These are phyloP conservation scores for Xenentodon cancila DNA, from an alignment of 2,797 vertebrate species.

Conservation along the genomic window DNA sequence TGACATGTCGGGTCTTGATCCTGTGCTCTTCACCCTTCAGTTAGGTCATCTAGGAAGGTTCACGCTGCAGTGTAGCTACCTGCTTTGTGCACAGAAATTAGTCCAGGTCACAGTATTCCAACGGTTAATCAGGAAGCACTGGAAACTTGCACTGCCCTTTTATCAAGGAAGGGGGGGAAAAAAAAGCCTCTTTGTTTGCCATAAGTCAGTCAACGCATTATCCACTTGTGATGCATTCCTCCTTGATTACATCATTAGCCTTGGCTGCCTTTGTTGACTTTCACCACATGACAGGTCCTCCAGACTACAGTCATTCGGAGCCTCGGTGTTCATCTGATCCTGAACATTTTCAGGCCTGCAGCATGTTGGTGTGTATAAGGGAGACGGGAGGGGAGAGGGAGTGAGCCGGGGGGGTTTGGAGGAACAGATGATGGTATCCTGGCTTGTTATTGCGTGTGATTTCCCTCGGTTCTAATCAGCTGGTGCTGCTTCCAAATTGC, in stretches of 20 bases:
- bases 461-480: constrained; percentile 64
- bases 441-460: constrained; percentile 55
- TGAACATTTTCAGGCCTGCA: constrained; percentile 22
- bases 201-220: constrained; percentile 32
- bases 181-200: constrained; percentile 12
- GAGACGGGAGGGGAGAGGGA: constrained; percentile 11
- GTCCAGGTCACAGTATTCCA: constrained; percentile 20
- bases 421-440: constrained; percentile 61
- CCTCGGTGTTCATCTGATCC: constrained; percentile 30
- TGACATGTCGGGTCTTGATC: constrained; percentile 15
- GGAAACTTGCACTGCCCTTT: constrained; percentile 14
- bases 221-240: constrained; percentile 52
- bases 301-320: constrained; percentile 29
- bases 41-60: constrained; percentile 15
- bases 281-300: constrained; percentile 25
- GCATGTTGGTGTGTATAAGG: constrained; percentile 29
- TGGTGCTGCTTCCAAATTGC: constrained; percentile 60
- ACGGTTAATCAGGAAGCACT: constrained; percentile 14
- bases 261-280: constrained; percentile 20
- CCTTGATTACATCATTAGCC: constrained; percentile 51
- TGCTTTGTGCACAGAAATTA: constrained; percentile 20
- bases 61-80: constrained; percentile 7
- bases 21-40: constrained; percentile 11
- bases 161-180: constrained; percentile 1
- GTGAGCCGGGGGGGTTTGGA: neutral